Base-by-base conservation (phyloP, 2,797 vertebrate species). In the Crenichthys baileyi region DNA sequence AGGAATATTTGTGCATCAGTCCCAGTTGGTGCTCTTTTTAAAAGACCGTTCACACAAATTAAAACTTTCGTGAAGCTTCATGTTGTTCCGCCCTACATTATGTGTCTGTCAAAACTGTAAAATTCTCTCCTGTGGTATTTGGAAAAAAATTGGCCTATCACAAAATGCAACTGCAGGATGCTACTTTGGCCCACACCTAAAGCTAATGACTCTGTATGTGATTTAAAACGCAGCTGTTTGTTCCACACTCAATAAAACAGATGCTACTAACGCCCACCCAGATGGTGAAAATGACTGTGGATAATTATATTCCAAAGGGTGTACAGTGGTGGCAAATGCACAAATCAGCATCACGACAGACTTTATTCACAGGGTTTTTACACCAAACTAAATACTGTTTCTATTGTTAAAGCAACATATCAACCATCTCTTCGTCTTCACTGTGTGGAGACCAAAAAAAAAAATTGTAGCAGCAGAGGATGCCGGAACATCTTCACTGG, bases 331-430 rank as follows among this genome's bases (percentile, higher is more conserved):
- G 13, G 36, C 22, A 63, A 39, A 78, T 2, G n/a, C 72, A 79
- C n/a, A 22, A 83, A 46, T 78, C 77, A 70, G 78, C 82, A 71
- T 77, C 88, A 84, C 81, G 2, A 44, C 65, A 26, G 87, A 95
- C 95, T 97, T 96, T 96, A 96, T 96, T 97, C 95, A 95, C 94
- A 96, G 93, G 53, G 79, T 81, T 79, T 89, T 89, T 82, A 94
- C 95, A 95, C 92, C 93, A 87, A 95, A 94, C 96, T 94, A 96
- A 95, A 13, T 48, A 96, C 96, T 96, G 96, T 95, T 96, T 93
- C 95, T 95, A 92, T 85, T 94, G 92, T 16, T 18, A 48, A 70
- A 70, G 67, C 67, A 48, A 70, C 24, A 48, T 48, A 46, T 26
- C 41, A 48, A 46, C 22, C 24, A 15, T 11, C 39, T n/a, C n/a